These are phyloP conservation scores for Delia radicum DNA, from an alignment of 1,140 invertebrate genomes.

Conservation along the genomic window DNA sequence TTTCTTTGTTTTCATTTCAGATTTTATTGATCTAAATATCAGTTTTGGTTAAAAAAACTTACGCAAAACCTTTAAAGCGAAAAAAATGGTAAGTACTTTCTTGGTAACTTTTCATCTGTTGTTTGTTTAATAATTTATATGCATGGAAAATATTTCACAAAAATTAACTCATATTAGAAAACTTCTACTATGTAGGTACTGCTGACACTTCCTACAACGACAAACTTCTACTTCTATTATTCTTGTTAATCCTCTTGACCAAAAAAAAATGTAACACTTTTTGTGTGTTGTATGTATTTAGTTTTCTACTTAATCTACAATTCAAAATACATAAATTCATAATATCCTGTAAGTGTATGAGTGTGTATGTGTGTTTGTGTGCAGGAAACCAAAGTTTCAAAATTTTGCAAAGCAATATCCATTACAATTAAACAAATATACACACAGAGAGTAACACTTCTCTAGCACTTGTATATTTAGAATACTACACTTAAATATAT, in stretches of 20 bases:
- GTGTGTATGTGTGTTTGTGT: too few species aligned
- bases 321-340: constrained; percentile 23
- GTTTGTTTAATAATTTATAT: background rate
- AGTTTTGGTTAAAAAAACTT: background rate
- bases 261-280: constrained; percentile 1
- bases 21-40: background rate
- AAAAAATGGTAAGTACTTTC: background rate
- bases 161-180: background rate
- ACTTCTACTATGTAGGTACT: background rate
- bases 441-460: background rate
- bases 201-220: too few species aligned
- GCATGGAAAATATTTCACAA: background rate
- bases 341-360: constrained; percentile 10
- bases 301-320: constrained; percentile 14
- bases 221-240: too few species aligned
- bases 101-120: background rate
- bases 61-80: background rate
- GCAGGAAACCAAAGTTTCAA: background rate
- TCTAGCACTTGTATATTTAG: too few species aligned
- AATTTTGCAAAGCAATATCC: background rate
- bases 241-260: constrained; percentile 9
- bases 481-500: too few species aligned
- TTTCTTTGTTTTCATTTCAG: background rate
- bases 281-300: background rate
- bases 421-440: background rate